Evolutionary conservation across 2,797 vertebrate genomes (phyloP).

Genomic region (Sebastiscus tertius): DNA sequence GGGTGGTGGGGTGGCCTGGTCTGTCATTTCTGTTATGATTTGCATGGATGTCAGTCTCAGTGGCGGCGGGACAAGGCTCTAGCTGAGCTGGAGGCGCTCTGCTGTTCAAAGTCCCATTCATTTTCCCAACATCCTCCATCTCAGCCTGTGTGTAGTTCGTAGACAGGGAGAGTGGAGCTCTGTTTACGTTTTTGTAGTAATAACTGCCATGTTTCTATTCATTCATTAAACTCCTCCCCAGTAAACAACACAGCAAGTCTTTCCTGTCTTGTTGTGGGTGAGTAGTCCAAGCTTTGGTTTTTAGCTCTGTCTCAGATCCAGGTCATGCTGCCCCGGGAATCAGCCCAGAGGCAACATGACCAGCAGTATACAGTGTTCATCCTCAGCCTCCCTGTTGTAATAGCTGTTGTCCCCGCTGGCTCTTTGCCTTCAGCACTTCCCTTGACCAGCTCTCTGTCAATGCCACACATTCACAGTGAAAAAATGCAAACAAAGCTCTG

Average conservation of each 20-base stretch:
- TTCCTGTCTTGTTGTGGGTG: conserved; percentile 55
- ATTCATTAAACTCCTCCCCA: conserved; percentile 23
- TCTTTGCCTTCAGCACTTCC: conserved; percentile 65
- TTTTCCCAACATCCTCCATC: conserved; percentile 6
- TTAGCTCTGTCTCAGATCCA: conserved; percentile 58
- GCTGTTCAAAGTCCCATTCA: conserved; percentile 34
- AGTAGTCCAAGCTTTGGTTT: conserved; percentile 65
- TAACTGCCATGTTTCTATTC: conserved; percentile 17
- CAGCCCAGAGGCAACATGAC: conserved; percentile 70
- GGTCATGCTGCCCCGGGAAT: conserved; percentile 76
- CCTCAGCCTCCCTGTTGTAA: conserved; percentile 76
- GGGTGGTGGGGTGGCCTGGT: conserved; percentile 48
- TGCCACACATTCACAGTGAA: conserved; percentile 63
- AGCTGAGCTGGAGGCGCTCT: conserved; percentile 51
- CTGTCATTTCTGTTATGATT: conserved; percentile 82
- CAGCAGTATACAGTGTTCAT: conserved; percentile 64
- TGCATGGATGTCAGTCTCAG: conserved; percentile 79
- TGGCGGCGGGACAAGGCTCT: conserved; percentile 58
- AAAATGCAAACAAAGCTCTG: conserved; percentile 73
- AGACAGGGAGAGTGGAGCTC: neutral
- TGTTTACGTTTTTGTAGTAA: neutral
- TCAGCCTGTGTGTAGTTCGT: neutral
- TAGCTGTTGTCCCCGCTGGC: conserved; percentile 75
- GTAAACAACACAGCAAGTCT: conserved; percentile 37
- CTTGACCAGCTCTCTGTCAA: conserved; percentile 58